Evolutionary conservation across 2,797 vertebrate genomes (phyloP).

Genomic region (Rhinoraja longicauda): DNA sequence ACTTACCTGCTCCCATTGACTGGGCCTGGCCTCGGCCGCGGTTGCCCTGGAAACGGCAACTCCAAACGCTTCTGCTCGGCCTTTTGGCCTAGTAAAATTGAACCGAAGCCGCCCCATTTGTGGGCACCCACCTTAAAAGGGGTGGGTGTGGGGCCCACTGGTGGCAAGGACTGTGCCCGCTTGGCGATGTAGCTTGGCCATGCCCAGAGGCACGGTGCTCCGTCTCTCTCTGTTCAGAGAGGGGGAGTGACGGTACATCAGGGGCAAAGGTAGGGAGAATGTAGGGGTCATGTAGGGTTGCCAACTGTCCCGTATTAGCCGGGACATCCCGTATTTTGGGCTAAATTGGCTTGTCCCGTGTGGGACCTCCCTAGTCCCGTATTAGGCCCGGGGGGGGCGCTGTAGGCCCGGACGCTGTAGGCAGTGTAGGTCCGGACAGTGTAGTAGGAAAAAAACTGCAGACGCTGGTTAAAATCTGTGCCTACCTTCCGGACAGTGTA

Average conservation of each 20-base stretch:
- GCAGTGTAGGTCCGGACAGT: too few relatives aligned
- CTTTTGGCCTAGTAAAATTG: not conserved
- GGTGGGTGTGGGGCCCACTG: not conserved
- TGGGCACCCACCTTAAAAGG: not conserved
- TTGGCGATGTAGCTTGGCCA: too few relatives aligned
- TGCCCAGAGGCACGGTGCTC: not conserved
- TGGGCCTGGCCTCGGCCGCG: not conserved
- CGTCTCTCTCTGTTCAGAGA: not conserved
- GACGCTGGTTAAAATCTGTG: too few relatives aligned
- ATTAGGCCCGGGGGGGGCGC: too few relatives aligned
- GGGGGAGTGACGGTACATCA: not conserved
- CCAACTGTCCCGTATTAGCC: too few relatives aligned
- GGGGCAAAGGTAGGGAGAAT: not conserved
- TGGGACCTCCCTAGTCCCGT: too few relatives aligned
- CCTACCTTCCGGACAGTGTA: too few relatives aligned
- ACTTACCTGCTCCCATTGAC: conserved; percentile 7
- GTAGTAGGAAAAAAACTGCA: too few relatives aligned
- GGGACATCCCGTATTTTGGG: too few relatives aligned
- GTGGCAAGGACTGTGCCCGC: too few relatives aligned
- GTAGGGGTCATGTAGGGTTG: not conserved
- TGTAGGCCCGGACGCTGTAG: too few relatives aligned
- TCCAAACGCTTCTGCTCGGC: not conserved
- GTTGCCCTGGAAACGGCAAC: not conserved
- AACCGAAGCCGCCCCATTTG: not conserved
- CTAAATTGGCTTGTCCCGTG: too few relatives aligned